Conservation (phyloP, 2,113 vertebrate species). For the Pavo muticus region DNA sequence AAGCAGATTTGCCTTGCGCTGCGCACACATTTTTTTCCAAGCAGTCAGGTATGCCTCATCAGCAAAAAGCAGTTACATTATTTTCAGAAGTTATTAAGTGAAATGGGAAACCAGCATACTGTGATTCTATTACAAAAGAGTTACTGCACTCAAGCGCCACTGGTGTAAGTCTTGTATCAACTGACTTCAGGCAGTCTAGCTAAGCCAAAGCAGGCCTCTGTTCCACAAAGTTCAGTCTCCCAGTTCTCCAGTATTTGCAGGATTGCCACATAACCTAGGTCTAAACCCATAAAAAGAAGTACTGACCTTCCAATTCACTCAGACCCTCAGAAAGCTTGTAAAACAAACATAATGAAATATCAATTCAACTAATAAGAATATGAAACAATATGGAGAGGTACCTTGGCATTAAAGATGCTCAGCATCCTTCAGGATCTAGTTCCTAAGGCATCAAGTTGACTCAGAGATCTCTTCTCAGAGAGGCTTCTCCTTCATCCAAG, state of each 20-base stretch:
- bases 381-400: not conserved
- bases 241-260: not conserved
- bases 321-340: not conserved
- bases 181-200: not conserved
- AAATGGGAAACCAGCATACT: conserved; percentile 50
- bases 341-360: not conserved
- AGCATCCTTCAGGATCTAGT: not conserved
- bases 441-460: not conserved
- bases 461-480: not conserved
- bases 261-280: not conserved
- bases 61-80: conserved; percentile 64
- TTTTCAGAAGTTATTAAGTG: conserved; percentile 65
- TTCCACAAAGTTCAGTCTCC: not conserved
- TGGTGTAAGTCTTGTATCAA: not conserved
- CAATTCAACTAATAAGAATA: not conserved
- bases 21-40: conserved; percentile 3
- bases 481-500: not conserved
- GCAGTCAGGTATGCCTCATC: conserved; percentile 54
- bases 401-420: not conserved
- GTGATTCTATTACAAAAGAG: conserved; percentile 61
- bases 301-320: not conserved
- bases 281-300: not conserved
- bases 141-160: conserved; percentile 37
- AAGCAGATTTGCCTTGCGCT: conserved; percentile 17
- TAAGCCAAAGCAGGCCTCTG: not conserved